Base-by-base conservation (phyloP, 2,888 invertebrate genomes). In the Lissonota sp. region DNA sequence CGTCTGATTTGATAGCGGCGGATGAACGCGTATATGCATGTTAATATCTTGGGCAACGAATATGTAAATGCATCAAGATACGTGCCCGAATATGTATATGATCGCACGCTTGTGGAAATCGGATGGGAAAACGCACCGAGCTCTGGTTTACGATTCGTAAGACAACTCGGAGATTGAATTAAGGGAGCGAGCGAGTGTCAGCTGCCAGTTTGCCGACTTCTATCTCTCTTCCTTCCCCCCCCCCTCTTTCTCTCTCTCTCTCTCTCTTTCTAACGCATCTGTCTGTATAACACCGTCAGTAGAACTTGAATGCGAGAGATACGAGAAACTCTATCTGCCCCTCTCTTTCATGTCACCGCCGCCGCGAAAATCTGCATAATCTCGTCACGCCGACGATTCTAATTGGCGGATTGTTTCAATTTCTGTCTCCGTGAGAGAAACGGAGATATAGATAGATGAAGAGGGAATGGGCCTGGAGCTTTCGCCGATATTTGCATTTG, bases 331-430 rank as follows among this genome's bases (percentile, higher is more conserved):
- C 26, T 44, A 53, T 53, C 53, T 53, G 6, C 6, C 14, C 53
- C 53, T 14, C 67, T 26, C 26, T 63, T 46, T 42, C 73, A 63
- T 74, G 51, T 73, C 82, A 66, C 75, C 75, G 82, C 83, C 85
- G 84, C 80, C 77, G 80, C 84, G 83, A 89, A 89, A 91, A 91
- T 92, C 89, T 92, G 89, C 91, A 91, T 92, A 92, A 92, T 92
- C 90, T 88, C 91, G 89, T 92, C 90, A 91, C 89, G 89, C 87
- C 89, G 90, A 89, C 91, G 88, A 90, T 90, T 91, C 91, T 92
- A 92, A 92, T 92, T 92, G 91, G 91, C 89, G 90, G 90, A 91
- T 91, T 91, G 91, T 92, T 92, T 91, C 91, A 91, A 91, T 91
- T 91, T 88, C 91, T 89, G 87, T 89, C 87, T 86, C 87, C 84